Percentiles rank a stretch among this genome's conserved stretches.
Conservation (phyloP, 1,140 invertebrate genomes). For the Hylaeus anthracinus region DNA sequence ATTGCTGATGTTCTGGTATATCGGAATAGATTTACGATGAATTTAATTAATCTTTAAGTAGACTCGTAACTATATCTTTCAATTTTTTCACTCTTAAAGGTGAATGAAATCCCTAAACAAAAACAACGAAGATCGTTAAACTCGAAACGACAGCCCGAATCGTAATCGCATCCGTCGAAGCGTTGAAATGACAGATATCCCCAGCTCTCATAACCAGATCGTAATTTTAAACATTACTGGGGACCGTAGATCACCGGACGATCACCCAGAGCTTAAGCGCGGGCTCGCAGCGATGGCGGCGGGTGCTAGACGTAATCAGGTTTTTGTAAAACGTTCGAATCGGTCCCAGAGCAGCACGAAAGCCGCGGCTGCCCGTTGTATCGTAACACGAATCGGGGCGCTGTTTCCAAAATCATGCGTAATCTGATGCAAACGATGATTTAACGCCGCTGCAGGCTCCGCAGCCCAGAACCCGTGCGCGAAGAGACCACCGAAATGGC, state of each 20-base stretch:
- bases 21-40: too few relatives aligned
- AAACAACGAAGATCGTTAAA: too few relatives aligned
- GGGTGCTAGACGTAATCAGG: conserved; percentile 23
- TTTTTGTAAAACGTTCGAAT: conserved; percentile 18
- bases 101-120: too few relatives aligned
- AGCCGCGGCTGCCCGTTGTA: background rate
- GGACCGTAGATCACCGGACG: background rate
- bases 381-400: conserved; percentile 45
- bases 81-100: too few relatives aligned
- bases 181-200: too few relatives aligned
- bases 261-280: background rate
- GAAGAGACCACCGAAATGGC: background rate
- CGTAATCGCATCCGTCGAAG: too few relatives aligned
- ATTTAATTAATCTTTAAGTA: too few relatives aligned
- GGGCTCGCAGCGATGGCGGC: background rate
- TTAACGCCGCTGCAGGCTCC: conserved; percentile 24
- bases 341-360: too few relatives aligned
- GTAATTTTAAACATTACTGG: background rate
- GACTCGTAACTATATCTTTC: too few relatives aligned
- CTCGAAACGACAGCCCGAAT: too few relatives aligned
- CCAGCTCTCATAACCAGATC: background rate
- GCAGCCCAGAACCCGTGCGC: background rate
- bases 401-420: conserved; percentile 45
- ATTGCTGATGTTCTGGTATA: too few relatives aligned
- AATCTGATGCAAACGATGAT: conserved; percentile 54